These are phyloP conservation scores for Lapara coniferarum DNA, from an alignment of 2,888 invertebrate species.

Conservation along the genomic window DNA sequence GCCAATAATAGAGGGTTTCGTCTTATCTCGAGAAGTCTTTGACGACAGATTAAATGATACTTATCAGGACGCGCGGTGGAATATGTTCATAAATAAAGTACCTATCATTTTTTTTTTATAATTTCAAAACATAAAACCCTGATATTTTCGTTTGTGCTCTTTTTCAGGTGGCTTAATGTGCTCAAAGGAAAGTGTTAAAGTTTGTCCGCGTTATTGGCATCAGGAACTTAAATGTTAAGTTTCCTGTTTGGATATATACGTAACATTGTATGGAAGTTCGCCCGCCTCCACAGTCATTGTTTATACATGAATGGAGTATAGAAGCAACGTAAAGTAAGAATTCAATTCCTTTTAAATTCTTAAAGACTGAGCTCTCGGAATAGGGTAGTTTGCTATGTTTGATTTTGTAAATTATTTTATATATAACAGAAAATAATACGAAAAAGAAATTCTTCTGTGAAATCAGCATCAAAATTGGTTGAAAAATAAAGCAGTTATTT, in stretches of 20 bases:
- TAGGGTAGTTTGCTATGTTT: too few relatives aligned
- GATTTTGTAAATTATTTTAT: too few relatives aligned
- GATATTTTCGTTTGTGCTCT: not conserved
- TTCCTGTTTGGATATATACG: constrained; percentile 9
- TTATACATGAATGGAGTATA: not conserved
- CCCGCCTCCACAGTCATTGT: not conserved
- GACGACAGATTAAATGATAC: constrained; percentile 34
- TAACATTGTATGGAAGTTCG: not conserved
- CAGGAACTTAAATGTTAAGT: constrained; percentile 3
- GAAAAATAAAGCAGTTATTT: too few relatives aligned
- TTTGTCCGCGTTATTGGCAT: not conserved
- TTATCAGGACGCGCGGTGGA: not conserved
- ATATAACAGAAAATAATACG: too few relatives aligned
- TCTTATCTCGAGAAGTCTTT: constrained; percentile 36
- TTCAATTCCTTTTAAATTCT: not conserved
- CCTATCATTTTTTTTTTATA: not conserved
- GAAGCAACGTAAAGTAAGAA: not conserved
- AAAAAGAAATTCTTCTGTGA: too few relatives aligned
- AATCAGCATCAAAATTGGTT: too few relatives aligned
- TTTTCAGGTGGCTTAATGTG: not conserved
- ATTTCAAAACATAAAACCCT: not conserved
- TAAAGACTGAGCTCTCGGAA: not conserved
- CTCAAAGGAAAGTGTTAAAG: constrained; percentile 13
- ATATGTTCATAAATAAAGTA: not conserved
- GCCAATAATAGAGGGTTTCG: constrained; percentile 34